Conservation (phyloP, 2,888 invertebrate genomes). For the Volucella inflata region DNA sequence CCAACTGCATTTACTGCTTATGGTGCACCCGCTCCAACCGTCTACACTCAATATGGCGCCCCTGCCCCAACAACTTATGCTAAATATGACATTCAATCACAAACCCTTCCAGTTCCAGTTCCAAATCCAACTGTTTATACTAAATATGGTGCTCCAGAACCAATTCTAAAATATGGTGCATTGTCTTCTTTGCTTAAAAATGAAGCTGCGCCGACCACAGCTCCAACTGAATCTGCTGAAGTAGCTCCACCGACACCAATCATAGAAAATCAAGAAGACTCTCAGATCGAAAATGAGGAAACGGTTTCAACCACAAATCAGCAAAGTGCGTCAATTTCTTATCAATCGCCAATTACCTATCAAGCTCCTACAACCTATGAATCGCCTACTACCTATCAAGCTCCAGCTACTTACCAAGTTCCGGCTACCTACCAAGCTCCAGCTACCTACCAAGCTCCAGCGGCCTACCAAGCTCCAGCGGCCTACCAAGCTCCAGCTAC, state of each 20-base stretch:
- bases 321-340: not conserved
- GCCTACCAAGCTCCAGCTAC: conserved; percentile 20
- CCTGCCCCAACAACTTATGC: conserved; percentile 75
- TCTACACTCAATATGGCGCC: conserved; percentile 26
- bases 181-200: not conserved
- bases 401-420: too few relatives aligned
- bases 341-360: conserved; percentile 26
- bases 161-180: not conserved
- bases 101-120: conserved; percentile 77
- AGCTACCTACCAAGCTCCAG: conserved; percentile 1
- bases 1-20: conserved; percentile 71
- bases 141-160: conserved; percentile 29
- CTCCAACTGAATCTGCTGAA: conserved; percentile 3
- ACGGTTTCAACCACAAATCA: not conserved
- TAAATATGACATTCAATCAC: conserved; percentile 21
- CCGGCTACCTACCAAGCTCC: not conserved
- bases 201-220: conserved; percentile 2
- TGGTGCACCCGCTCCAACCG: conserved; percentile 65
- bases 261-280: conserved; percentile 40
- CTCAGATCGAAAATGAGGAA: conserved; percentile 22
- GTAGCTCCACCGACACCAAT: conserved; percentile 1
- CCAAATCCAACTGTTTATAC: conserved; percentile 25
- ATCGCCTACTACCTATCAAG: conserved; percentile 1
- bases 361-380: conserved; percentile 26
- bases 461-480: conserved; percentile 18